Percentiles rank a stretch among this genome's conserved stretches.
Conservation (phyloP, 2,888 invertebrate genomes). For the Melanophora roralis region DNA sequence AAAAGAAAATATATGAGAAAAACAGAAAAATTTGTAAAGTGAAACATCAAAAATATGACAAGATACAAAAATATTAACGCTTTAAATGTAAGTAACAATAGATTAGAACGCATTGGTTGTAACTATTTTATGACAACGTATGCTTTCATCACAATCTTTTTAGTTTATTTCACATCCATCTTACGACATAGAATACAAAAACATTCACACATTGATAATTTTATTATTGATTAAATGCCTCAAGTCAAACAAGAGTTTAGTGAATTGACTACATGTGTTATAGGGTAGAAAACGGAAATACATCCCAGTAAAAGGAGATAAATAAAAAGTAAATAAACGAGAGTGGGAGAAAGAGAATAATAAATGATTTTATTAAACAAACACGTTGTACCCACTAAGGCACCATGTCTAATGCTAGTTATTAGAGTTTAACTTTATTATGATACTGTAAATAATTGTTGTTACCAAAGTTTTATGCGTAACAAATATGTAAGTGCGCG, state of each 20-base stretch:
- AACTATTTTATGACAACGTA: not conserved
- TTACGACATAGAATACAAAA: constrained; percentile 19
- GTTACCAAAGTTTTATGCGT: too few relatives aligned
- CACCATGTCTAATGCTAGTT: constrained; percentile 35
- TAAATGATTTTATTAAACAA: not conserved
- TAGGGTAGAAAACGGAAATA: constrained; percentile 47
- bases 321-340: not conserved
- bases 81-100: not conserved
- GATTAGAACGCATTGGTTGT: not conserved
- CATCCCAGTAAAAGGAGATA: constrained; percentile 35
- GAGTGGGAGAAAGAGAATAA: not conserved
- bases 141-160: not conserved
- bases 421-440: too few relatives aligned
- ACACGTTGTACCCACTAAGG: constrained; percentile 31
- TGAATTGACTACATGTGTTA: constrained; percentile 4
- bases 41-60: constrained; percentile 34
- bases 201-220: constrained; percentile 21
- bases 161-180: constrained; percentile 24
- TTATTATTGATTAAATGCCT: constrained; percentile 36
- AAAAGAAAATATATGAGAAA: not conserved
- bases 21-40: not conserved
- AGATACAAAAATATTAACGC: not conserved
- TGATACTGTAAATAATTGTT: too few relatives aligned
- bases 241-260: not conserved
- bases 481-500: too few relatives aligned